A percentile compares a stretch with the other conserved stretches of the same genome.
phyloP scores from a whole-genome alignment of 35 echinoderm and acorn worm genomes.

The Diadema setosum region DNA sequence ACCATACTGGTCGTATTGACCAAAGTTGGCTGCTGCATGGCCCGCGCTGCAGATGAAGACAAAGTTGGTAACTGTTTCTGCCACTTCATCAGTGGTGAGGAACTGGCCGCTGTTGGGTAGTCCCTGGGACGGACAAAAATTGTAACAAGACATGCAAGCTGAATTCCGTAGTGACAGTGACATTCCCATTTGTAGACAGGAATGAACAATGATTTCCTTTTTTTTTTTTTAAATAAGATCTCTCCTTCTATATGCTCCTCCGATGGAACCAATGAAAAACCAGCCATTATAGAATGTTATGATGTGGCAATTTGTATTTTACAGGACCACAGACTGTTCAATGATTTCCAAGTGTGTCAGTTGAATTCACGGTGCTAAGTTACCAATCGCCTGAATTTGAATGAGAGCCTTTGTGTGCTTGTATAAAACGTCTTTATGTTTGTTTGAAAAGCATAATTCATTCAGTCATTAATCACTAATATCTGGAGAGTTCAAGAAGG shows the following conservation, averaged over 20 bases:
- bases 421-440: neutral
- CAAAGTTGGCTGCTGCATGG: constrained; percentile 62
- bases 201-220: too few relatives aligned
- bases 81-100: constrained; percentile 32
- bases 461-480: neutral
- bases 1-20: constrained; percentile 75
- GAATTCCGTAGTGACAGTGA: neutral
- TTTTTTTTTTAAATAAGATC: too few relatives aligned
- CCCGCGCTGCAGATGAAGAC: constrained; percentile 71
- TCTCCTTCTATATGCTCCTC: too few relatives aligned
- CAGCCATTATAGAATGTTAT: neutral
- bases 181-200: neutral
- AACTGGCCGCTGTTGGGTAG: constrained; percentile 67
- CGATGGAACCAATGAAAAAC: too few relatives aligned
- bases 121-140: neutral
- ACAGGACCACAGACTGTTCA: too few relatives aligned
- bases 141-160: too few relatives aligned
- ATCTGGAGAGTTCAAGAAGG: too few relatives aligned
- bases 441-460: neutral
- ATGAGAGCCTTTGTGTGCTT: neutral
- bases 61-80: constrained; percentile 42
- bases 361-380: too few relatives aligned
- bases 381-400: too few relatives aligned
- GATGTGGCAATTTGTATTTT: neutral
- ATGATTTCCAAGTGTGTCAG: too few relatives aligned